Evolutionary conservation across 2,888 invertebrate species (phyloP), one percentile per base, ranked within the genome.

Genomic region (Caenorhabditis auriculariae): DNA sequence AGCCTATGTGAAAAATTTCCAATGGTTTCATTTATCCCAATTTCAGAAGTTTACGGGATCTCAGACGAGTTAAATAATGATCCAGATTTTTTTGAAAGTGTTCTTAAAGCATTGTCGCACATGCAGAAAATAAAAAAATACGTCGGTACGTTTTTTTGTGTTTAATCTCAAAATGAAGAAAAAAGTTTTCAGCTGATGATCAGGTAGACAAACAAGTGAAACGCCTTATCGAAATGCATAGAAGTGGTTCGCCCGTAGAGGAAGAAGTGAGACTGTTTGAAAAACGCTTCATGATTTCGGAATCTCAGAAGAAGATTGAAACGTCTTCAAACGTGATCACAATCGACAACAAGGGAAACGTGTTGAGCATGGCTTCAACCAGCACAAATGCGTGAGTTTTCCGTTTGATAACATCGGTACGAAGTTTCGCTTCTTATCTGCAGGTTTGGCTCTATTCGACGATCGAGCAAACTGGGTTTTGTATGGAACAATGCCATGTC

Each of bases 401-500:
- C 26, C 3, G 4, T 23, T 7, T 23, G 5, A 24, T 23, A 21
- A 50, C 15, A 23, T 15, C n/a, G 17, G 15, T 6, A 27, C 45
- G 7, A 4, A 21, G 9, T n/a, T 21, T 3, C 38, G n/a, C 4
- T n/a, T 49, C 9, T 12, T n/a, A 32, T 12, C 35, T 64, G 21
- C 23, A 71, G 68, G 1, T 71, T 69, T 41, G 72, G 72, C 19
- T 56, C 72, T 0, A 57, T 61, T 2, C 57, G 65, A 3, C 54
- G 61, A 7, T 60, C 60, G 17, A 53, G 59, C 2, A 47, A 48
- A 3, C 44, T 66, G 27, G 72, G 72, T 17, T 69, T 66, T 35
- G 55, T 67, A 19, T 72, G 72, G 72, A 72, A 72, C 47, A 69
- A 72, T 37, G 65, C 62, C 6, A 63, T 72, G 54, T 54, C 59